Percentiles rank a stretch among this genome's conserved stretches.
Conservation (phyloP, 2,888 invertebrate genomes). For the Hypselothyrea guttata region DNA sequence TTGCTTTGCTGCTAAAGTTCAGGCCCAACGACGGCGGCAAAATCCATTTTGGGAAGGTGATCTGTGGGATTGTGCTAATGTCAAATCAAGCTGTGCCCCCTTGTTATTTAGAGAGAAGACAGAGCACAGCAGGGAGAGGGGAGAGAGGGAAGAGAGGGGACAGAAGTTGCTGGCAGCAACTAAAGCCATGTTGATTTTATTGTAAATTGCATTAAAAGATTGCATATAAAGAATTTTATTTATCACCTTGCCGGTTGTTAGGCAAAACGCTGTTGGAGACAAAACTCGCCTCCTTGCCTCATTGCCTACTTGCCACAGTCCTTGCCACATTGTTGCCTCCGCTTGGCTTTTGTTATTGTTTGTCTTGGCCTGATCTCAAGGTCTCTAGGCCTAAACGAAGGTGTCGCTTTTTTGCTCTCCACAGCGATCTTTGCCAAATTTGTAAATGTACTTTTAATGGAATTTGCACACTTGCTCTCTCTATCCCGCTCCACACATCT, state of each 20-base stretch:
- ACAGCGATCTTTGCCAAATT: conserved; percentile 72
- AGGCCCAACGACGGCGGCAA: conserved; percentile 59
- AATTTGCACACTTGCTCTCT: conserved; percentile 69
- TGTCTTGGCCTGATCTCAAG: conserved; percentile 64
- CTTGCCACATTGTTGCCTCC: conserved; percentile 20
- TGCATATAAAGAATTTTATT: conserved; percentile 81
- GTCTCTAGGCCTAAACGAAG: conserved; percentile 54
- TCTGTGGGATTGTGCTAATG: conserved; percentile 80
- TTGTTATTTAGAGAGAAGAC: conserved; percentile 67
- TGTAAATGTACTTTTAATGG: conserved; percentile 77
- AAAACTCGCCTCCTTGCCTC: conserved; percentile 53
- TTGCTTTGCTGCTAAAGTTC: conserved; percentile 54
- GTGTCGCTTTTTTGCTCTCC: conserved; percentile 45
- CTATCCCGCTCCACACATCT: conserved; percentile 33
- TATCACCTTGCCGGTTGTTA: conserved; percentile 79
- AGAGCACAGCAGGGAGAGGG: conserved; percentile 25
- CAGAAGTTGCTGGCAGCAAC: no score
- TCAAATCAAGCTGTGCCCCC: conserved; percentile 81
- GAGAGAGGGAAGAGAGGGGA: no score
- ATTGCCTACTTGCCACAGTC: conserved; percentile 17
- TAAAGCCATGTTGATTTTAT: conserved; percentile 79
- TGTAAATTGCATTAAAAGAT: conserved; percentile 80
- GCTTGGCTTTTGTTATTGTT: conserved; percentile 58
- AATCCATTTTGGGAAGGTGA: conserved; percentile 79
- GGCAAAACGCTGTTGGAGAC: conserved; percentile 80